Evolutionary conservation across 2,888 invertebrate species (phyloP).

Genomic region (Cistogaster globosa): DNA sequence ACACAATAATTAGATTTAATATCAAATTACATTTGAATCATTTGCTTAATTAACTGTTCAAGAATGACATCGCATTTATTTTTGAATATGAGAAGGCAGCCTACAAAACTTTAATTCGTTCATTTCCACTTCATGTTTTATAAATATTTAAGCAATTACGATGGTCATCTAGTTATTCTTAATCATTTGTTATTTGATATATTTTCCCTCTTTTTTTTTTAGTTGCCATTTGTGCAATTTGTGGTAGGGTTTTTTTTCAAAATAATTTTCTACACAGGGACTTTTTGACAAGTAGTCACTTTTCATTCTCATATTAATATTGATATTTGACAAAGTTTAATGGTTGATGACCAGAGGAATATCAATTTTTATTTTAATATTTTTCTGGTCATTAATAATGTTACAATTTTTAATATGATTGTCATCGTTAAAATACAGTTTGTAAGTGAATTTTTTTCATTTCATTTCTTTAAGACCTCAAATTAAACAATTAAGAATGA

Average conservation of each 20-base stretch:
- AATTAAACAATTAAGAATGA: no score
- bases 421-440: no score
- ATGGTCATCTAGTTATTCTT: no score
- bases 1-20: background rate
- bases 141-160: no score
- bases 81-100: background rate
- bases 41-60: background rate
- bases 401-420: no score
- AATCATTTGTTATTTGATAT: conserved; percentile 12
- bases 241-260: background rate
- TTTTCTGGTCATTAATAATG: background rate
- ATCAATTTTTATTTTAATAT: background rate
- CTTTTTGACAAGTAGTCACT: background rate
- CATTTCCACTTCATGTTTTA: no score
- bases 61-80: background rate
- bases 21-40: conserved; percentile 10
- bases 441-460: no score
- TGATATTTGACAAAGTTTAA: background rate
- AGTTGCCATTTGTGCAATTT: background rate
- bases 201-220: background rate
- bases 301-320: background rate
- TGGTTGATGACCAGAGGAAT: background rate
- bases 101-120: background rate
- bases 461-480: no score
- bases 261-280: background rate